phyloP scores from a whole-genome alignment of 2,888 invertebrate genomes.

The Laspeyria flexula region DNA sequence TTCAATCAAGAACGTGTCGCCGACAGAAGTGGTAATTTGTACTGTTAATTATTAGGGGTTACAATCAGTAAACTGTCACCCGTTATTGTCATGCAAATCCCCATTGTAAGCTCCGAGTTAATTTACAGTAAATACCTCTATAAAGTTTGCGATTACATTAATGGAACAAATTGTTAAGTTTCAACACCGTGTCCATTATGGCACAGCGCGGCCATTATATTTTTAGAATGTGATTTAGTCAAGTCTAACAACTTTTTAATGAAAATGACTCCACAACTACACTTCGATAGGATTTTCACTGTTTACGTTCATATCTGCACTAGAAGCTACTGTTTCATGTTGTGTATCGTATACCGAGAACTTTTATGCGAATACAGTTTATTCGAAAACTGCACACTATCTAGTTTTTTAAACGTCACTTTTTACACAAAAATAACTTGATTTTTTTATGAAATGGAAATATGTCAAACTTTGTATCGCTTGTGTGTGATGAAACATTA shows the following conservation, averaged over 20 bases:
- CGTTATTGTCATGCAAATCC: constrained; percentile 67
- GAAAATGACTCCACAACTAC: constrained; percentile 7
- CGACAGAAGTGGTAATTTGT: constrained; percentile 48
- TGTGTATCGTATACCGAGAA: constrained; percentile 17
- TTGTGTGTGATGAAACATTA: constrained; percentile 38
- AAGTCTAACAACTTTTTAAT: constrained; percentile 21
- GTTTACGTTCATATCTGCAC: background rate
- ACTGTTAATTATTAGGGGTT: constrained; percentile 54
- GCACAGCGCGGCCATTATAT: constrained; percentile 22
- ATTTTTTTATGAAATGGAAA: constrained; percentile 24
- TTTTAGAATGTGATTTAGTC: constrained; percentile 36
- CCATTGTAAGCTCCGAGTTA: constrained; percentile 59
- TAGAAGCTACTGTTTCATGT: background rate
- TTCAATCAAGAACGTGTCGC: constrained; percentile 26
- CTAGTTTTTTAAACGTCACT: constrained; percentile 12
- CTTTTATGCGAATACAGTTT: constrained; percentile 17
- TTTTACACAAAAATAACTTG: constrained; percentile 17
- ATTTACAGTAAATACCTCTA: constrained; percentile 65
- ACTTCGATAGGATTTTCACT: background rate
- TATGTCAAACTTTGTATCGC: constrained; percentile 37
- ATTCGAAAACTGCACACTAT: constrained; percentile 18
- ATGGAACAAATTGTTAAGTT: constrained; percentile 61
- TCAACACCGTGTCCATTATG: constrained; percentile 39
- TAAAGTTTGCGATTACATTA: constrained; percentile 57
- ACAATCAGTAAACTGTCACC: constrained; percentile 62